Base-by-base conservation (phyloP, 2,888 invertebrate genomes). In the Drosophila fulvimacula region DNA sequence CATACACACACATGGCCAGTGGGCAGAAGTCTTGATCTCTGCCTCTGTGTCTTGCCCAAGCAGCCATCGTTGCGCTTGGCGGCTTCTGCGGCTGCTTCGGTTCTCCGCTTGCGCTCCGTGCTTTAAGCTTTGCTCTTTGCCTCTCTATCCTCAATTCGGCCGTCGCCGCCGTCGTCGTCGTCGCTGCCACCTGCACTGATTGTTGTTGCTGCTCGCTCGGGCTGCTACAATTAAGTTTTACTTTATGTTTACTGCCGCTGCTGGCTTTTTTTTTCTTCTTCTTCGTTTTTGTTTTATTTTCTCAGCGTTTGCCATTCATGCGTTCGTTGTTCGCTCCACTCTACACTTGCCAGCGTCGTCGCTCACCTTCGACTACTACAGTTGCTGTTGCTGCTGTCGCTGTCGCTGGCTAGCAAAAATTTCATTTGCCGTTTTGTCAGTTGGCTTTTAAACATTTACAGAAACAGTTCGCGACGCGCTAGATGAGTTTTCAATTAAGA, bases 361-460 rank as follows among this genome's bases (percentile, higher is more conserved):
- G 81, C 81, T 79, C 82, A 79, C 81, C 82, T 81, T 81, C 81
- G 81, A 67, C 69, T 49, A 60, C 61, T 69, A 65, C 36, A 69
- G 36, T 21, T 53, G 48, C 39, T 49, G 52, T 34, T 38, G 56
- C 41, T n/a, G 71, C 7, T 46, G 56, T 19, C 30, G 67, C 51
- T 70, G 60, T 48, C 24, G 71, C 61, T 72, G 66, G 65, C 69
- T 73, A 76, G 79, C 72, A 48, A 77, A 87, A 80, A 74, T 76
- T 85, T 80, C 72, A 76, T 80, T 79, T 79, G 84, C 79, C 80
- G 83, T 75, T 82, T 77, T 79, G 81, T 88, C 89, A 91, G 91
- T 91, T 89, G 91, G 91, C 90, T 91, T 91, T 91, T 81, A 83
- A 91, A 90, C 91, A 90, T 91, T 90, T 83, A 84, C 82, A 82